Evolutionary conservation across 1,140 invertebrate species (phyloP).

Genomic region (Brachionus plicatilis): DNA sequence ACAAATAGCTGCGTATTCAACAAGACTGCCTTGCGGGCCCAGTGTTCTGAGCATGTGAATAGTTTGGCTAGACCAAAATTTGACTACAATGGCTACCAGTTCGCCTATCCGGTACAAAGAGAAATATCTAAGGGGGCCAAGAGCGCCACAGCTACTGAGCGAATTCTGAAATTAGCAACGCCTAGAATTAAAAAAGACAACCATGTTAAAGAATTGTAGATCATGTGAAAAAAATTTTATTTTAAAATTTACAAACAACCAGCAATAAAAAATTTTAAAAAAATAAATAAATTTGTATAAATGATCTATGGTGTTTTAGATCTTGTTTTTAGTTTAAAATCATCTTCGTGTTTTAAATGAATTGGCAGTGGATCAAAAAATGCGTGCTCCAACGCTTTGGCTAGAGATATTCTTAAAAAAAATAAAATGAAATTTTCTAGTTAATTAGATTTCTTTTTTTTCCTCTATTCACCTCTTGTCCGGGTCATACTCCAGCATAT

Average conservation of each 20-base stretch:
- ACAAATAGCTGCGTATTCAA: constrained; percentile 32
- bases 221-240: not conserved
- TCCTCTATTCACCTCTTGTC: constrained; percentile 46
- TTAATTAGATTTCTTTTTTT: constrained; percentile 54
- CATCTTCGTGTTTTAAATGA: constrained; percentile 26
- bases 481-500: constrained; percentile 96
- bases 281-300: constrained; percentile 10
- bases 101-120: not conserved
- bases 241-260: not conserved
- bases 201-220: not conserved
- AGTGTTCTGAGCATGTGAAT: not conserved
- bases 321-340: constrained; percentile 14
- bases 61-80: not conserved
- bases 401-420: constrained; percentile 43
- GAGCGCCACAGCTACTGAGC: not conserved
- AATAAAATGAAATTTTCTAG: constrained; percentile 96
- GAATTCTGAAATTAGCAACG: not conserved
- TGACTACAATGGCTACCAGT: constrained; percentile 11
- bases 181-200: constrained; percentile 28
- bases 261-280: not conserved
- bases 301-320: constrained; percentile 10
- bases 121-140: not conserved
- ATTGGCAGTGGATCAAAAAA: constrained; percentile 27
- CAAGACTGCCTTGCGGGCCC: not conserved
- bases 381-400: constrained; percentile 12